Evolutionary conservation across 2,888 invertebrate species (phyloP), one percentile per base, ranked within the genome.

Genomic region (Drosophila recens): DNA sequence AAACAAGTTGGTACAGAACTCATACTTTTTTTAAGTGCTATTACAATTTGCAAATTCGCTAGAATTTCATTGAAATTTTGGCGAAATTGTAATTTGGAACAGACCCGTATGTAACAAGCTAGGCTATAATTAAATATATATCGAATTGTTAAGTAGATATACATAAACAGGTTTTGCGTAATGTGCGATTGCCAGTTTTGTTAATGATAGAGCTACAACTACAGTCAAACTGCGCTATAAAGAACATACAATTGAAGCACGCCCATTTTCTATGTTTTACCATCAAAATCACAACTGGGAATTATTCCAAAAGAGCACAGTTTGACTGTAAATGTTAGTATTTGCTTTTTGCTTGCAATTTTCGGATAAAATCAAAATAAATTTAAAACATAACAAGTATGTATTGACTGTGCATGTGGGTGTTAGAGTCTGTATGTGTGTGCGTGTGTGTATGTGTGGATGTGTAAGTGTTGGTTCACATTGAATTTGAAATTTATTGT

Each of bases 401-500:
- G n/a, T 48, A 46, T 40, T 30, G 33, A 57, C 56, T 45, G 56
- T 57, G 56, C 34, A 45, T 56, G 34, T 49, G 43, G 15, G 23
- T 56, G 17, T 38, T 57, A 6, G 10, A 15, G 38, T 52, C 4
- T n/a, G 38, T 43, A 42, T 46, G 34, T 30, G 23, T 27, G 38
- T 52, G 8, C 5, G 38, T 38, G 46, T 46, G 51, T 23, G 62
- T 66, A 43, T 56, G 54, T 34, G 46, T 46, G 52, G 57, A 69
- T 61, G 72, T 54, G 53, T 57, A 38, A 52, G 42, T 53, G 30
- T 53, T 62, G 68, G 48, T 72, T 81, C 67, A 72, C 61, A 69
- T 82, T 75, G 72, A 63, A 68, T 75, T 76, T 76, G 59, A 76
- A 82, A 79, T 86, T 84, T 89, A 75, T 89, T 87, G 79, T 85